phyloP scores from a whole-genome alignment of 2,113 vertebrate genomes.

The Balaenoptera acutorostrata region DNA sequence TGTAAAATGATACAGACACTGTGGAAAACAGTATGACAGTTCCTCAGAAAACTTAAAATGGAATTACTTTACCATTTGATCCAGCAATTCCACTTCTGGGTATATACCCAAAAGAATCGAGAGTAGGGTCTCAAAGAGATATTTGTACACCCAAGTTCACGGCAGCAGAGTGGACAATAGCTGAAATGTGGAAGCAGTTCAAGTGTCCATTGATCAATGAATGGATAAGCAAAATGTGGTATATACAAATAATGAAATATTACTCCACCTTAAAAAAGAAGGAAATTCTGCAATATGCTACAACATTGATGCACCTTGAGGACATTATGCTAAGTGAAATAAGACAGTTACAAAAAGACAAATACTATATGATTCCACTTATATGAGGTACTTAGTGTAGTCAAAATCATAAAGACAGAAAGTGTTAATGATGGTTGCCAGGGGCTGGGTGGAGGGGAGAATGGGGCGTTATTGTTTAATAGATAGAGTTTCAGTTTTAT shows the following conservation, averaged over 20 bases:
- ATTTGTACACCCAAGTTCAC: background rate
- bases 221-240: background rate
- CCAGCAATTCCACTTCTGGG: no score
- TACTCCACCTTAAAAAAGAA: background rate
- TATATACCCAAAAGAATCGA: no score
- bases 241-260: background rate
- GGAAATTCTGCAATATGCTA: background rate
- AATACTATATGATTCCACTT: background rate
- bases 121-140: no score
- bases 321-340: background rate
- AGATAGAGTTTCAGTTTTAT: background rate
- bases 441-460: background rate
- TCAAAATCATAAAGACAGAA: background rate
- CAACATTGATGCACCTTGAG: background rate
- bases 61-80: no score
- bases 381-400: background rate
- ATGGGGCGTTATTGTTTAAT: background rate
- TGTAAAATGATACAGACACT: background rate
- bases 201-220: background rate
- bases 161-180: background rate
- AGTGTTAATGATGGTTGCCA: background rate
- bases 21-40: background rate
- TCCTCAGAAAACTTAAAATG: background rate
- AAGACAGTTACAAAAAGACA: background rate
- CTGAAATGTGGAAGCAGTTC: background rate